Evolutionary conservation across 2,888 invertebrate species (phyloP).

Genomic region (Sericinus montela): DNA sequence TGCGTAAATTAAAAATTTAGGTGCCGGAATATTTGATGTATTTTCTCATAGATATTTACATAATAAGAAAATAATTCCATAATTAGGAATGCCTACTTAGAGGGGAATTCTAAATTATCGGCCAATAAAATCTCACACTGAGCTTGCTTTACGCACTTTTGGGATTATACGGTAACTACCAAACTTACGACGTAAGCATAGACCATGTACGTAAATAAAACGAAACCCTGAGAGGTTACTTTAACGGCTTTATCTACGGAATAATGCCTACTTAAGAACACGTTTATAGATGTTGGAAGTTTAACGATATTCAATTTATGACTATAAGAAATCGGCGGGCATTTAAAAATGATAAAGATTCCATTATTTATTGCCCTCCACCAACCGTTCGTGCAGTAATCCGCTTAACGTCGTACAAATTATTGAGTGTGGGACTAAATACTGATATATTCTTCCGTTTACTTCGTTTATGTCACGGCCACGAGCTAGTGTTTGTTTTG

Average conservation of each 20-base stretch:
- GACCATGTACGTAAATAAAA: slow-evolving; percentile 25
- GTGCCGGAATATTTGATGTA: not conserved
- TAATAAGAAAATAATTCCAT: not conserved
- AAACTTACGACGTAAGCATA: slow-evolving; percentile 57
- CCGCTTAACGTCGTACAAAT: slow-evolving; percentile 71
- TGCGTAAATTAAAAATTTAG: too few relatives aligned
- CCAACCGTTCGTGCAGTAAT: slow-evolving; percentile 46
- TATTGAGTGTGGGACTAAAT: slow-evolving; percentile 74
- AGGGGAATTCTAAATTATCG: slow-evolving; percentile 34
- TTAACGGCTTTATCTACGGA: slow-evolving; percentile 65
- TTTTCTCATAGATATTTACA: not conserved
- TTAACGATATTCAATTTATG: slow-evolving; percentile 78
- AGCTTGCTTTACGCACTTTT: slow-evolving; percentile 35
- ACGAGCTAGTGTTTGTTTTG: slow-evolving; percentile 22
- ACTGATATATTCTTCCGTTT: slow-evolving; percentile 70
- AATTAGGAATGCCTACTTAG: slow-evolving; percentile 21
- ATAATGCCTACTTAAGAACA: slow-evolving; percentile 64
- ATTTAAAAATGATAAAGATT: slow-evolving; percentile 76
- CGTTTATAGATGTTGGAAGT: slow-evolving; percentile 44
- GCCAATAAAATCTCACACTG: slow-evolving; percentile 35
- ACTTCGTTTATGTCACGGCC: slow-evolving; percentile 36
- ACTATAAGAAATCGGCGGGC: slow-evolving; percentile 58
- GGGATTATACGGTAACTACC: slow-evolving; percentile 55
- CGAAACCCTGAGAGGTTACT: slow-evolving; percentile 34
- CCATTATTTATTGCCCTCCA: slow-evolving; percentile 66